A percentile compares a stretch with the other conserved stretches of the same genome.
Evolutionary conservation across 1,140 invertebrate species (phyloP).

Genomic region (Leucophenga varia): DNA sequence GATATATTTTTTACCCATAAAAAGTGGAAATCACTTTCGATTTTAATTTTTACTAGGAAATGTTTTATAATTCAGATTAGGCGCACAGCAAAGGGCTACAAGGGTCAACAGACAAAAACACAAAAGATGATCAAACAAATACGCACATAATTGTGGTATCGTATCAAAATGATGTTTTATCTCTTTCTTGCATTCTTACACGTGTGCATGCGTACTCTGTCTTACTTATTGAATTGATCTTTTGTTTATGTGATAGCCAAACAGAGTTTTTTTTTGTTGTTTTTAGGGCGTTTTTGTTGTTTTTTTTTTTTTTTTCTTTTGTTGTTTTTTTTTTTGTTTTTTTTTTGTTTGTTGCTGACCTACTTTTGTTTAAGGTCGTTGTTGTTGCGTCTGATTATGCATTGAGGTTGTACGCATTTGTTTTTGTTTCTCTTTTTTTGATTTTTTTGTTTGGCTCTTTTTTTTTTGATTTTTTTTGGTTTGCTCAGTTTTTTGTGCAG

Average conservation of each 20-base stretch:
- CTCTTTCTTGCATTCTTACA: constrained; percentile 6
- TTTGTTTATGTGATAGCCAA: constrained; percentile 5
- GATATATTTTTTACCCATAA: too few relatives aligned
- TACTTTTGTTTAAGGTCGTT: constrained; percentile 13
- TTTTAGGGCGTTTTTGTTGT: constrained; percentile 7
- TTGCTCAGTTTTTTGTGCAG: too few relatives aligned
- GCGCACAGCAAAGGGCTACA: constrained; percentile 26
- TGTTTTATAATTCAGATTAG: constrained; percentile 45
- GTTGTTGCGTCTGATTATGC: too few relatives aligned
- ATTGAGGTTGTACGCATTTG: too few relatives aligned
- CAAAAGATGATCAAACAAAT: too few relatives aligned
- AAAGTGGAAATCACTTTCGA: constrained; percentile 34
- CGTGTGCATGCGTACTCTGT: background rate
- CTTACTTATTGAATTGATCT: background rate
- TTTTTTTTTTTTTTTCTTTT: constrained; percentile 10
- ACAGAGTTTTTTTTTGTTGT: constrained; percentile 1
- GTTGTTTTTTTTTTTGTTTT: constrained; percentile 7
- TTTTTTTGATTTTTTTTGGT: too few relatives aligned
- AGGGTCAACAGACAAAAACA: constrained; percentile 11
- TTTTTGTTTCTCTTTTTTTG: too few relatives aligned
- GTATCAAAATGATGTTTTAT: too few relatives aligned
- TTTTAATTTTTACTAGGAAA: constrained; percentile 48
- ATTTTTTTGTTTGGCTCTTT: too few relatives aligned
- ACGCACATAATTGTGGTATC: too few relatives aligned
- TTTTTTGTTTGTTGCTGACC: constrained; percentile 24